Base-by-base conservation (phyloP, 2,888 invertebrate genomes). In the Ophion ventricosus region DNA sequence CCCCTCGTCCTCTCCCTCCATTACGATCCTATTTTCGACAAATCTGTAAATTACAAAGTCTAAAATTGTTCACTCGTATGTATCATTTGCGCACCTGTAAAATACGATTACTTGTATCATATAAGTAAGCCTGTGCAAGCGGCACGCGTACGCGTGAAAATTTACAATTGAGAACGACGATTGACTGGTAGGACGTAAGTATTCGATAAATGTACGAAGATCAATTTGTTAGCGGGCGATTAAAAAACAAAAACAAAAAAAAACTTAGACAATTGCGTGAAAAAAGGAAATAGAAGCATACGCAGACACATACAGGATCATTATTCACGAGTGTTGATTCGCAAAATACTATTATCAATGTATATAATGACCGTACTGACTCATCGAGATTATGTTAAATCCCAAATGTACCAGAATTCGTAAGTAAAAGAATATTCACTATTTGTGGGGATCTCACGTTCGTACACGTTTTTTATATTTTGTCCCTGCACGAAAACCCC, bases 371-470 rank as follows among this genome's bases (percentile, higher is more conserved):
- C 20, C 75, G 77, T 84, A 89, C 79, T 87, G 87, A 88, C 85
- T 88, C 87, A 87, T 83, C 85, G 75, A 90, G n/a, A 20, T 89
- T 89, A 86, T 87, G 90, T 90, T 90, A 85, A 85, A 84, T 86
- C 86, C 87, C 86, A 87, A 90, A 90, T 90, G 90, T 90, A 91
- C 87, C 88, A 89, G 88, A 89, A 90, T 90, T 90, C 89, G 83
- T 90, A 90, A 90, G 89, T 89, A 90, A 89, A 89, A 78, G 74
- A 81, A 86, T 87, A 89, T 85, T 79, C 78, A 90, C 88, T 89
- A 89, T 88, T 90, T 89, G 89, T 90, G 89, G 87, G 80, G 72
- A 73, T 23, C 56, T 75, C 7, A 23, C 49, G 29, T 56, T 69
- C 8, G 20, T 57, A 20, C 25, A 20, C 3, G 20, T 59, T 56